Percentiles rank a stretch among this genome's conserved stretches.
Conservation (phyloP, 2,113 vertebrate species). For the Thomomys bottae region DNA sequence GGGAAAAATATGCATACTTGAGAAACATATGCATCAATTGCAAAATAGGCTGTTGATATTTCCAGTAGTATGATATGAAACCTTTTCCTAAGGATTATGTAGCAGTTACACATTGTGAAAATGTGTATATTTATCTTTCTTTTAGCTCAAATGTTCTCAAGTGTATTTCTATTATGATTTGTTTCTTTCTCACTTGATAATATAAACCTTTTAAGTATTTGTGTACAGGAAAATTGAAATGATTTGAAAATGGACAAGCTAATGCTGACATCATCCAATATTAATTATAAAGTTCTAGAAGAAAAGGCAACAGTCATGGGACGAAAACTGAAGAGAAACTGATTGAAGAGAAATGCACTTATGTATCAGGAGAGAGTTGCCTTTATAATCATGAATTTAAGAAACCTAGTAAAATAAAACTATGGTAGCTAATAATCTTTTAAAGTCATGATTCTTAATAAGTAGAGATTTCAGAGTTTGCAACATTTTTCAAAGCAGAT, state of each 20-base stretch:
- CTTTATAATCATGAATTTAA: conserved; percentile 8
- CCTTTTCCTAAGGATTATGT: not conserved
- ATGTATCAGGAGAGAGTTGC: not conserved
- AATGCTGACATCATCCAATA: not conserved
- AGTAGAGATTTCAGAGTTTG: not conserved
- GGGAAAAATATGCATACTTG: not conserved
- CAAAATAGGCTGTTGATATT: not conserved
- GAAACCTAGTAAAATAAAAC: conserved; percentile 22
- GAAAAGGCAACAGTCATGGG: conserved; percentile 30
- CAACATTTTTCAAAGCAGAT: conserved; percentile 9
- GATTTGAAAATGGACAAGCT: not conserved
- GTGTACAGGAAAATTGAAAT: not conserved
- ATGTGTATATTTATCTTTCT: not conserved
- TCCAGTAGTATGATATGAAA: not conserved
- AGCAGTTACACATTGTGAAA: not conserved
- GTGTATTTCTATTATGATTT: not conserved
- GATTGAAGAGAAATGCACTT: not conserved
- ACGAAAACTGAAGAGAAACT: not conserved
- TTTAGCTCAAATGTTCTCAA: not conserved
- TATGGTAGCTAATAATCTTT: not conserved
- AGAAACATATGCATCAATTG: not conserved
- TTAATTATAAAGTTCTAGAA: not conserved
- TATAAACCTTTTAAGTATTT: not conserved
- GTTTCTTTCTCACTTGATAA: conserved; percentile 17
- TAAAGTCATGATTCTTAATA: not conserved